Conservation (phyloP, 2,797 vertebrate species). For the Falco rusticolus region DNA sequence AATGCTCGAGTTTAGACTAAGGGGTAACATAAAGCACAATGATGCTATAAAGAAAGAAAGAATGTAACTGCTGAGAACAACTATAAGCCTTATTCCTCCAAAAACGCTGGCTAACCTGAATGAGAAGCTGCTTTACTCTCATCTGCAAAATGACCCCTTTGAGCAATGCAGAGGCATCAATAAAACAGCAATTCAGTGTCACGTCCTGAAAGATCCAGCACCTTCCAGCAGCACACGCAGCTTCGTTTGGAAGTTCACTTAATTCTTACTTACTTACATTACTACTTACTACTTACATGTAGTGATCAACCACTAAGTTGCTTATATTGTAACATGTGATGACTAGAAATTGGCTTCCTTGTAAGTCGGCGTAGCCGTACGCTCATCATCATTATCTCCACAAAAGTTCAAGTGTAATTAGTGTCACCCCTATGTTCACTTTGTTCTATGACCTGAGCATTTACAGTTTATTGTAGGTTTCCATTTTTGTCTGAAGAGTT, state of each 20-base stretch:
- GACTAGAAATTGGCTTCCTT: background rate
- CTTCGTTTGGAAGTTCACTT: background rate
- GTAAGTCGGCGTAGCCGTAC: background rate
- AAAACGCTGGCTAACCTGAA: background rate
- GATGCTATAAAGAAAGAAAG: background rate
- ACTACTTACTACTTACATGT: background rate
- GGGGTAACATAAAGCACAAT: background rate
- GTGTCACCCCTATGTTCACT: rapidly evolving
- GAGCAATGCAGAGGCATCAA: background rate
- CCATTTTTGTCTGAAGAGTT: background rate
- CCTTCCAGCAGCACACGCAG: background rate
- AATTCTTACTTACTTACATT: no score
- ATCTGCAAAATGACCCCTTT: background rate
- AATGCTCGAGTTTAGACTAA: background rate
- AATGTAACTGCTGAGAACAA: background rate
- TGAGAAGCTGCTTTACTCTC: background rate
- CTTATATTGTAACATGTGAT: background rate
- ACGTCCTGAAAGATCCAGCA: background rate
- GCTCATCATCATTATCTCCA: rapidly evolving
- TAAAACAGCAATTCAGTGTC: background rate
- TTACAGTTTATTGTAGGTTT: background rate
- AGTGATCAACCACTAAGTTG: background rate
- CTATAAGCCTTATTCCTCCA: background rate
- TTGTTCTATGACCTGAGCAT: rapidly evolving
- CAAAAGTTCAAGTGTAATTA: background rate